Evolutionary conservation across 2,797 vertebrate species (phyloP), one percentile per base, ranked within the genome.

Genomic region (Acipenser transmontanus): DNA sequence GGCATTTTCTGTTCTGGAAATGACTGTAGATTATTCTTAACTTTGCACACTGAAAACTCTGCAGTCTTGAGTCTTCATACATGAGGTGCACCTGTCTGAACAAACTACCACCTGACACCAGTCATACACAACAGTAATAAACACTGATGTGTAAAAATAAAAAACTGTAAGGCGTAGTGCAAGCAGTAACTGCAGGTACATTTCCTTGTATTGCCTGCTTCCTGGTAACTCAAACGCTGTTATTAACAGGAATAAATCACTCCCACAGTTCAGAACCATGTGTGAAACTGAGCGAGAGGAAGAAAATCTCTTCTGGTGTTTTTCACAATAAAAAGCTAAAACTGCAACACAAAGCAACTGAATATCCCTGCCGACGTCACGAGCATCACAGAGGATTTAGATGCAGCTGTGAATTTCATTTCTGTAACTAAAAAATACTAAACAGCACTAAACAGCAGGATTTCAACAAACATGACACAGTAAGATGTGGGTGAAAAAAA

Each of bases 171-270:
- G 34, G 34, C 34, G 1, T 34, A 34, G 34, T 34, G 34, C 0
- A 34, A 34, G 34, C 34, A 34, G 34, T 34, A 34, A 34, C 34
- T 34, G 34, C 34, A 3, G 4, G 4, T 34, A 34, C 4, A 34
- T 34, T 34, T 34, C 34, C 74, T 47, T 20, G 64, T 72, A 69
- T 67, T 72, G 67, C 72, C 84, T 20, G 70, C 86, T 81, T 84
- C 81, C 84, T 84, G 49, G 67, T 85, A 80, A 87, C 88, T 89
- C 88, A 87, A 60, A 74, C 12, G 20, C 70, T 57, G 85, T 84
- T 83, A 85, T 89, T 90, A 90, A 89, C 74, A 71, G 87, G 88
- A 87, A 91, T 88, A 78, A 88, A 91, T 88, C 79, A 81, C 86
- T 80, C 74, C 74, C 77, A 76, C 67, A 75, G 77, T 77, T 82